These are phyloP conservation scores for Ptychoptera contaminata DNA, from an alignment of 2,888 invertebrate species.

Conservation along the genomic window DNA sequence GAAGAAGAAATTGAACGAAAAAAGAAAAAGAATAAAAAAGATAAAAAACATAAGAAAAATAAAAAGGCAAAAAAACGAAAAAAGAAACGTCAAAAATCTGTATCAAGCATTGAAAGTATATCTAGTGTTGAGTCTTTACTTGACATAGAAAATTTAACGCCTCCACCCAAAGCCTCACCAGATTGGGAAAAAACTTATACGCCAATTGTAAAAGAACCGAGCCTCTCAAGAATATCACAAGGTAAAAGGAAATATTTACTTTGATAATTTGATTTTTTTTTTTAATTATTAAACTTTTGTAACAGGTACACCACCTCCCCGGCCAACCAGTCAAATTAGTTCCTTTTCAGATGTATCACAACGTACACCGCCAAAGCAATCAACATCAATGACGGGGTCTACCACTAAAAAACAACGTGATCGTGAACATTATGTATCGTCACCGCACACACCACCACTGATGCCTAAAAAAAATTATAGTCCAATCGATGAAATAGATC, in stretches of 20 bases:
- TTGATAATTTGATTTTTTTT: background rate
- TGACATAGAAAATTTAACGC: constrained; percentile 25
- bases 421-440: constrained; percentile 13
- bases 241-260: background rate
- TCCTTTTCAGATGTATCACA: constrained; percentile 4
- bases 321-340: constrained; percentile 20
- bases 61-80: constrained; percentile 56
- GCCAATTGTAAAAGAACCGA: constrained; percentile 19
- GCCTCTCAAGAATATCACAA: constrained; percentile 19
- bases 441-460: constrained; percentile 30
- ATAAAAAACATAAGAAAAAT: constrained; percentile 55
- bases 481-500: constrained; percentile 12
- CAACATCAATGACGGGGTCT: constrained; percentile 20
- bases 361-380: constrained; percentile 13
- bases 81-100: constrained; percentile 46
- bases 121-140: constrained; percentile 36
- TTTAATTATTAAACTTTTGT: background rate
- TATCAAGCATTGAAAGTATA: constrained; percentile 50
- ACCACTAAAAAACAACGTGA: constrained; percentile 10
- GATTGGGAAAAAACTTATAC: constrained; percentile 14
- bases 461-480: constrained; percentile 11
- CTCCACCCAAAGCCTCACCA: constrained; percentile 17
- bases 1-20: constrained; percentile 41
- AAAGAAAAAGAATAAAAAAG: constrained; percentile 25
- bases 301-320: constrained; percentile 25